A percentile compares a stretch with the other conserved stretches of the same genome.
These are phyloP conservation scores for Cacajao melanocephalus DNA, from an alignment of 2,797 vertebrate species.

Conservation along the genomic window DNA sequence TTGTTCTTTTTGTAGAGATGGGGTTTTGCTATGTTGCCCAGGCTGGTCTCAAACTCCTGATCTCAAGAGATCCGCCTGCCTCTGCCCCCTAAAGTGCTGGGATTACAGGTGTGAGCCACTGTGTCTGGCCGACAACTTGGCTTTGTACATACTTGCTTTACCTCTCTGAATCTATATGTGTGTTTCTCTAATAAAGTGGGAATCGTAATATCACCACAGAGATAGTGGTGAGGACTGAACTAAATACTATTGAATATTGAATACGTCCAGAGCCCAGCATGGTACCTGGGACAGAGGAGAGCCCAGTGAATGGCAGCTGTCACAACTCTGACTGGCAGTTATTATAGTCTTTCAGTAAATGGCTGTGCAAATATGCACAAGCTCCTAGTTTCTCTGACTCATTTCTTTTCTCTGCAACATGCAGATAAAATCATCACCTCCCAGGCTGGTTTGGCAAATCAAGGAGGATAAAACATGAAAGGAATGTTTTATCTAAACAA, in stretches of 20 bases:
- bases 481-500: not conserved
- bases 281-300: not conserved
- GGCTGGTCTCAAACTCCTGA: too few relatives aligned
- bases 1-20: too few relatives aligned
- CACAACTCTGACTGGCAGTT: not conserved
- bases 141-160: not conserved
- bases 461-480: not conserved
- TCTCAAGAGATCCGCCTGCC: too few relatives aligned
- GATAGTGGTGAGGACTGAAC: not conserved
- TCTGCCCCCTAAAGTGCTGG: too few relatives aligned
- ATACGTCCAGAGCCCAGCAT: not conserved
- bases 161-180: not conserved
- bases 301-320: rapidly evolving
- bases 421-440: not conserved
- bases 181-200: not conserved
- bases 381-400: not conserved
- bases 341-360: not conserved
- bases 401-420: not conserved
- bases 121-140: too few relatives aligned
- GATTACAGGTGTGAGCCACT: too few relatives aligned
- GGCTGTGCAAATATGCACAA: not conserved
- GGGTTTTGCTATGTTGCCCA: too few relatives aligned
- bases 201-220: not conserved
- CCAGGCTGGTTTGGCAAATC: not conserved
- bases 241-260: not conserved